Evolutionary conservation across 2,888 invertebrate species (phyloP), one percentile per base, ranked within the genome.

Genomic region (Sphaerophoria taeniata): DNA sequence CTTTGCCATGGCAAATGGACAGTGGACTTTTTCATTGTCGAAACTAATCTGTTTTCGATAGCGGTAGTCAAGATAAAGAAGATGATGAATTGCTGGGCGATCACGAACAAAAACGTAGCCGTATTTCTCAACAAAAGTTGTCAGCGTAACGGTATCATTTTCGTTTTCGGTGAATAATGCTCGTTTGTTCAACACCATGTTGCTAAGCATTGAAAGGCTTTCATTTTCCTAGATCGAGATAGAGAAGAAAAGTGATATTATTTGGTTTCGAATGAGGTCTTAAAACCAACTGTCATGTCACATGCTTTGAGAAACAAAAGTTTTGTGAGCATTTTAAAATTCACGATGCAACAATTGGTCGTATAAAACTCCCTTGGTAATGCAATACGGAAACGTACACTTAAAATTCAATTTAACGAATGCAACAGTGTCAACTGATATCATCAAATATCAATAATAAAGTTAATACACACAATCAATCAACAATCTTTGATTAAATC

Each of bases 1-100:
- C 16, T 95, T 95, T 6, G 96, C 95, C 69, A 96, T 94, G 0
- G 97, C 97, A 89, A 95, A 97, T 0, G 95, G 95, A 89, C 97
- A 97, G 69, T 96, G 93, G 0, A 94, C 91, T 11, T 93, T 92
- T 89, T 96, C 96, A 0, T 93, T 93, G 0, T 93, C 90, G 0
- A 92, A 93, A 86, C 93, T 92, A 36, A 93, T 88, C 0, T 95
- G 93, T 89, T 95, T 96, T 14, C 92, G 90, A 65, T 91, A 92
- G 77, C 94, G 91, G 89, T 96, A 97, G 89, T 96, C 95, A 1
- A 92, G 90, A 87, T 95, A 95, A 92, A 97, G 94, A 5, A 95
- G 92, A 87, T 95, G 93, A 88, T 95, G 94, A 34, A 96, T 93
- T 0, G 95, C 94, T 0, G 95, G 94, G 71, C 94, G 93, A 88